Evolutionary conservation across 2,797 vertebrate genomes (phyloP), one percentile per base, ranked within the genome.

Genomic region (Micrastur ruficollis): DNA sequence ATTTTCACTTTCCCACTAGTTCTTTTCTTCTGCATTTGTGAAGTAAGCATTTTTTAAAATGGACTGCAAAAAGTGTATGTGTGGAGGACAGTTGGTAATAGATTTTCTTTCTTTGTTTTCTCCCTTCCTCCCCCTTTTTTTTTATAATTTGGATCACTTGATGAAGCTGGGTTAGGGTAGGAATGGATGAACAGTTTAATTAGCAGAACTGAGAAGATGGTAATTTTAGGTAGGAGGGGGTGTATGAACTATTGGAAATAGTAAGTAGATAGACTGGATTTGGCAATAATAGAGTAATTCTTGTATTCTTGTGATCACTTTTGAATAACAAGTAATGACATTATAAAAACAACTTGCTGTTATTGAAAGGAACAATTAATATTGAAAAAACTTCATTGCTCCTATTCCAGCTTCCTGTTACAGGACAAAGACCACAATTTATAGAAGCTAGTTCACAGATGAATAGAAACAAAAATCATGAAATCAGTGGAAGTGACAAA

Each of bases 261-360:
- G 8, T 38, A 81, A 46, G 32, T 53, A n/a, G 12, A 70, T 67
- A 86, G 80, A 52, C 25, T 55, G n/a, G 8, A 53, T 82, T 87
- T 91, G 38, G 9, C 50, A 89, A 18, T 74, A 87, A 70, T 62
- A 66, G 55, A 84, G 7, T 55, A 67, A 44, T 74, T 84, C 12
- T 38, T 61, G 8, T 81, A 78, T 86, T 81, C 21, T 79, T 85
- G 32, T 18, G 20, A 9, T 81, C 26, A 56, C 34, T 85, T 88
- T 26, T 87, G 22, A 80, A 58, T 78, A 86, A 47, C 11, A 40
- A 14, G 66, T 84, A 50, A 6, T 62, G 42, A 47, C 14, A 19
- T 49, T 53, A 72, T 63, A 63, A 91, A 94, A 95, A 62, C 81
- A 78, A 58, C 46, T 68, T 87, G 25, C 46, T 90, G 42, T 61